A percentile compares a stretch with the other conserved stretches of the same genome.
Conservation (phyloP, 2,113 vertebrate species). For the Pavo muticus region DNA sequence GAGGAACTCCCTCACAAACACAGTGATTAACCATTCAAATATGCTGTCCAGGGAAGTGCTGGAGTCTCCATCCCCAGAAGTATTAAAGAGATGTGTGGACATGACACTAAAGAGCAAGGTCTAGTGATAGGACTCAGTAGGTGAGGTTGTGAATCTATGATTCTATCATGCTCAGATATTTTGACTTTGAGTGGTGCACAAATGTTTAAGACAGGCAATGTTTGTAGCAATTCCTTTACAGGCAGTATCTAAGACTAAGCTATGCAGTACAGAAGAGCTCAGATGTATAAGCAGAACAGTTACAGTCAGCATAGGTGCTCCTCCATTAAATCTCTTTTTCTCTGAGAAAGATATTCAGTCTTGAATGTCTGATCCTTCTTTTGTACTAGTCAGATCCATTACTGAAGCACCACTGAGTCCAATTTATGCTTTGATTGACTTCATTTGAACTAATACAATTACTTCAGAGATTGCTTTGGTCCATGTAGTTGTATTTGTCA, state of each 20-base stretch:
- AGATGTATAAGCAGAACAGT: not conserved
- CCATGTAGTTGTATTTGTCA: not conserved
- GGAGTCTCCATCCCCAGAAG: not conserved
- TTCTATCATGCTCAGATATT: not conserved
- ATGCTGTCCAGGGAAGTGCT: not conserved
- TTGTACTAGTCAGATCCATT: not conserved
- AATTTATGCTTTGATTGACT: not conserved
- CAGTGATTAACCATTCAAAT: not conserved
- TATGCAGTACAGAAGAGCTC: not conserved
- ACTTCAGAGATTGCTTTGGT: not conserved
- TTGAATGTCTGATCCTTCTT: not conserved
- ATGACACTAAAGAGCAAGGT: not conserved
- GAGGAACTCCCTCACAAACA: not conserved
- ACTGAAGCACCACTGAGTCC: not conserved
- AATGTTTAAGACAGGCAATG: conserved; percentile 26
- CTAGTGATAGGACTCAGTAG: not conserved
- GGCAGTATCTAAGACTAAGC: not conserved
- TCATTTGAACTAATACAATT: conserved; percentile 17
- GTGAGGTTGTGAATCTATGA: not conserved
- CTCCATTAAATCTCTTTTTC: not conserved
- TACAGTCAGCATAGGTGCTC: not conserved
- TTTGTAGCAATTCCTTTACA: conserved; percentile 19
- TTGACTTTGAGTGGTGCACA: conserved; percentile 10
- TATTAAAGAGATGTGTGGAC: not conserved
- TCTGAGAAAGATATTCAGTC: not conserved